Conservation (phyloP, 1,140 invertebrate species). For the Lordiphosa stackelbergi region DNA sequence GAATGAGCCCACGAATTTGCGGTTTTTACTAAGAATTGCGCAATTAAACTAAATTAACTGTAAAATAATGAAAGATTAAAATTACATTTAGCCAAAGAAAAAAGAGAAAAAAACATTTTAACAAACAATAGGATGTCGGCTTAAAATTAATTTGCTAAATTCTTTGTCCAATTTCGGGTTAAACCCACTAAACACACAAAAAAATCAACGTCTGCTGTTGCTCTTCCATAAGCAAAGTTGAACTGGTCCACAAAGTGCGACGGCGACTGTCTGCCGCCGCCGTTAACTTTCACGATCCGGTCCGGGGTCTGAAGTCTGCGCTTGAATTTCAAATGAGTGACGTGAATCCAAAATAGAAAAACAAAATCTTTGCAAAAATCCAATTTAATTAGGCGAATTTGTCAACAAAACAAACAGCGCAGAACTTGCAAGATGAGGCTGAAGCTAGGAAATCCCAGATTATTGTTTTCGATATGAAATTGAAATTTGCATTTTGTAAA, state of each 20-base stretch:
- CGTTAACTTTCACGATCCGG: constrained; percentile 67
- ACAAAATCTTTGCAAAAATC: constrained; percentile 33
- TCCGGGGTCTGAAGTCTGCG: constrained; percentile 3
- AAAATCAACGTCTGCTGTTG: constrained; percentile 6
- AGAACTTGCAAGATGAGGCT: constrained; percentile 47
- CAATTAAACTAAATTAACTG: constrained; percentile 47
- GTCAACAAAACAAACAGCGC: constrained; percentile 32
- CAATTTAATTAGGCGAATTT: constrained; percentile 53
- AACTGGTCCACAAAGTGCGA: constrained; percentile 48
- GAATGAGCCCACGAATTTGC: constrained; percentile 29
- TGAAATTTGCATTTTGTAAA: constrained; percentile 24
- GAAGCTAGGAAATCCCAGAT: constrained; percentile 56
- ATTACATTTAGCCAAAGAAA: constrained; percentile 34
- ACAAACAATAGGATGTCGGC: constrained; percentile 35
- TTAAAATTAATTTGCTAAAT: constrained; percentile 51
- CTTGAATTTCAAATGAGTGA: constrained; percentile 53
- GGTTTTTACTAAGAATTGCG: constrained; percentile 22
- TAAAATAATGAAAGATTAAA: constrained; percentile 52
- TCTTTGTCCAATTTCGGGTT: constrained; percentile 55
- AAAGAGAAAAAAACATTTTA: constrained; percentile 1
- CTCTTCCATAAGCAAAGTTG: constrained; percentile 22
- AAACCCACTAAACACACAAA: constrained; percentile 40
- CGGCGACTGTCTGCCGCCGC: constrained; percentile 52
- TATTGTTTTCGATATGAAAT: neutral
- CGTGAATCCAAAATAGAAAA: constrained; percentile 55